These are phyloP conservation scores for Penaeus monodon DNA, from an alignment of 2,888 invertebrate species.

Conservation along the genomic window DNA sequence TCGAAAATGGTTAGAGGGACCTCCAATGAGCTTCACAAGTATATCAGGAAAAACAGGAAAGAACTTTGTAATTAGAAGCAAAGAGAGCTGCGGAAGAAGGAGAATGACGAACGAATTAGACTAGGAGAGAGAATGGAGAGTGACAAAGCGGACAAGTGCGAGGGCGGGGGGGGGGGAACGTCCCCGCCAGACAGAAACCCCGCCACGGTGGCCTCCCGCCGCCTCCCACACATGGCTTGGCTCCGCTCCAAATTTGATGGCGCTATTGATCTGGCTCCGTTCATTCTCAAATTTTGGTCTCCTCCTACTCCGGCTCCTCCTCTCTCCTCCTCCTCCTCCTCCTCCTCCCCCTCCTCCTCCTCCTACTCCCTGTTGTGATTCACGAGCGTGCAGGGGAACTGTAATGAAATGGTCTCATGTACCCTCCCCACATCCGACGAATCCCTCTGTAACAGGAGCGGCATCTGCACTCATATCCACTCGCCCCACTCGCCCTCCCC, in stretches of 20 bases:
- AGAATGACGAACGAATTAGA: no score
- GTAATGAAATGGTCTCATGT: no score
- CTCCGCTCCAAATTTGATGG: conserved; percentile 37
- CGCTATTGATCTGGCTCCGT: conserved; percentile 32
- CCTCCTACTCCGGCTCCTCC: conserved; percentile 8
- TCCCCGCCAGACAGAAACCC: not conserved
- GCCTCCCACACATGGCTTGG: conserved; percentile 28
- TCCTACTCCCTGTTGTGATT: not conserved
- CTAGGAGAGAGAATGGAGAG: no score
- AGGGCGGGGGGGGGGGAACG: no score
- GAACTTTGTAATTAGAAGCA: no score
- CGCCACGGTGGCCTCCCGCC: not conserved
- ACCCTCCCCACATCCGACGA: no score
- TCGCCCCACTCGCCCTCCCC: not conserved
- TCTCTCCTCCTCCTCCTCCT: not conserved
- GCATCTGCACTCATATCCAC: not conserved
- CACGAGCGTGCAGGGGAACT: not conserved
- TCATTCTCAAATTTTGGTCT: conserved; percentile 44
- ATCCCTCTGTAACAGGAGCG: no score
- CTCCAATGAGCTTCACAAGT: no score
- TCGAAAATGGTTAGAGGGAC: no score
- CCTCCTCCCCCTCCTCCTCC: not conserved
- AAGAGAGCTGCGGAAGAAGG: no score
- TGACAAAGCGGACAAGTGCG: no score
- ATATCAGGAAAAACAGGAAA: not conserved